These are phyloP conservation scores for Spodoptera frugiperda DNA, from an alignment of 1,140 invertebrate genomes.

Conservation along the genomic window DNA sequence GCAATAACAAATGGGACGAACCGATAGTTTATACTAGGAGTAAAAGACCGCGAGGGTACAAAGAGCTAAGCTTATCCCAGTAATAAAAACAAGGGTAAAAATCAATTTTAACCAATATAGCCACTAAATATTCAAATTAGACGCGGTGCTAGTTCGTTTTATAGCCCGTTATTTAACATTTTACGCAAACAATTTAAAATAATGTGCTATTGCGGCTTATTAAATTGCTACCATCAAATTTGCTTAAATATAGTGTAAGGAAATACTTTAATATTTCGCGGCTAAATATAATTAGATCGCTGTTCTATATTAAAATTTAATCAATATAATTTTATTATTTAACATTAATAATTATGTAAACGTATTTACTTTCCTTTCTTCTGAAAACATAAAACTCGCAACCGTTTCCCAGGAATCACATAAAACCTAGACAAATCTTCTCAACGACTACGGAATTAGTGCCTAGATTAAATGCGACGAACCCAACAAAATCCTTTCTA, in stretches of 20 bases:
- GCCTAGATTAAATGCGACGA: conserved; percentile 17
- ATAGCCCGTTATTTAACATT: conserved; percentile 3
- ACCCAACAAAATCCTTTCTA: conserved; percentile 8
- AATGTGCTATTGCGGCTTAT: too few species aligned
- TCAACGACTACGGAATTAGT: background rate
- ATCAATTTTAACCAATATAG: conserved; percentile 1
- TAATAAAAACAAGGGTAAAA: conserved; percentile 24
- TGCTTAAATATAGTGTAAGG: too few species aligned
- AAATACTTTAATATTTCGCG: too few species aligned
- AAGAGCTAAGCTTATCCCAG: conserved; percentile 4
- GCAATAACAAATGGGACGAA: background rate
- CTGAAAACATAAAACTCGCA: background rate
- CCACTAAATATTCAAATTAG: conserved; percentile 20
- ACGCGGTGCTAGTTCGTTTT: background rate
- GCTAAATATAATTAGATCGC: too few species aligned
- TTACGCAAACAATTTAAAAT: background rate
- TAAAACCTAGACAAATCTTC: conserved; percentile 1
- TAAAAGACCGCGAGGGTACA: background rate
- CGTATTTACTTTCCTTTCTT: too few species aligned
- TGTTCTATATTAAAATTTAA: too few species aligned
- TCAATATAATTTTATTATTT: too few species aligned
- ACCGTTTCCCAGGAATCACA: background rate
- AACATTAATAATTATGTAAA: too few species aligned
- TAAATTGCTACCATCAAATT: too few species aligned
- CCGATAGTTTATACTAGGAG: conserved; percentile 13